Evolutionary conservation across 2,113 vertebrate genomes (phyloP).

Genomic region (Eulemur macaco): DNA sequence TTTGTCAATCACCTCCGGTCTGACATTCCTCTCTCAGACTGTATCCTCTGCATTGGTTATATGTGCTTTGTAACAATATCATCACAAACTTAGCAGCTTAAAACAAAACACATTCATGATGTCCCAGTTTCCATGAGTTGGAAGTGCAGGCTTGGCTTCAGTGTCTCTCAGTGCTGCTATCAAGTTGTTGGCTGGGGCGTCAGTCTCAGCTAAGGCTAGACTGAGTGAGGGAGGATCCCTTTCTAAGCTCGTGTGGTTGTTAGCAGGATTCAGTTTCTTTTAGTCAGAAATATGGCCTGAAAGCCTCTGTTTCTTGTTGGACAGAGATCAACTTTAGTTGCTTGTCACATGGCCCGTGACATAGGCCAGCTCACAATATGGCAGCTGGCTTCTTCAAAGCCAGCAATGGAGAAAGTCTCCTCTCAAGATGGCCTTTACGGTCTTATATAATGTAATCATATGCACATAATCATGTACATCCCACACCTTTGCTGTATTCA

Average conservation of each 20-base stretch:
- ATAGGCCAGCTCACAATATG: background rate
- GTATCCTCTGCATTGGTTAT: background rate
- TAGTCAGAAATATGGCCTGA: background rate
- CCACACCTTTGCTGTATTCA: background rate
- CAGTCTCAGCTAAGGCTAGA: background rate
- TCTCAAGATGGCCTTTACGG: background rate
- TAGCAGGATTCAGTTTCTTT: background rate
- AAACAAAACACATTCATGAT: background rate
- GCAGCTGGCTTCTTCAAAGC: background rate
- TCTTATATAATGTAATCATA: background rate
- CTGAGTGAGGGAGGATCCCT: background rate
- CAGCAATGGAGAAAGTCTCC: background rate
- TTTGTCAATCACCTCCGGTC: background rate
- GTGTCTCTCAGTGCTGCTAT: background rate
- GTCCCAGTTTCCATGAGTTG: background rate
- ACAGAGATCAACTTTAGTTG: background rate
- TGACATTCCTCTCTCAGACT: background rate
- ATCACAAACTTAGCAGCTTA: background rate
- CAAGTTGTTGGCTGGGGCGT: background rate
- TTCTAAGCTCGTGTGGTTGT: background rate
- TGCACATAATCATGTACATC: too few species aligned
- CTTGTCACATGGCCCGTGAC: background rate
- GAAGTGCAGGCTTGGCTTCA: background rate
- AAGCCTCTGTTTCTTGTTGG: background rate
- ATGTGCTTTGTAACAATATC: background rate